These are phyloP conservation scores for Argyresthia goedartella DNA, from an alignment of 2,888 invertebrate genomes.

Conservation along the genomic window DNA sequence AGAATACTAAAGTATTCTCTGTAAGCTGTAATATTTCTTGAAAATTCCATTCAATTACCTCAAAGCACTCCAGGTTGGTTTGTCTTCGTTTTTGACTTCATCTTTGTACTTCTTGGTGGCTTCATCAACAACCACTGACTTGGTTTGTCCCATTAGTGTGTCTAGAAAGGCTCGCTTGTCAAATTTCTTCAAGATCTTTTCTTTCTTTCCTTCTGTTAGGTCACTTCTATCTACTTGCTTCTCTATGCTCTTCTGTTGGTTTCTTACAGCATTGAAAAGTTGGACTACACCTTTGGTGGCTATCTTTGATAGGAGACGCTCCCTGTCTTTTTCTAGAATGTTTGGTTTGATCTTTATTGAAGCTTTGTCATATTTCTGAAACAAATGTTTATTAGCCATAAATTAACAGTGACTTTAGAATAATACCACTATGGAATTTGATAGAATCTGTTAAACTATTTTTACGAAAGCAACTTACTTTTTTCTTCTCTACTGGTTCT, in stretches of 20 bases:
- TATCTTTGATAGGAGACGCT: slow-evolving; percentile 82
- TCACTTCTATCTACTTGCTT: slow-evolving; percentile 78
- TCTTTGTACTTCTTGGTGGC: slow-evolving; percentile 41
- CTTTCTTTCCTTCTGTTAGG: slow-evolving; percentile 82
- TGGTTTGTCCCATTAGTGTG: slow-evolving; percentile 79
- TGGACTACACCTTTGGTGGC: slow-evolving; percentile 95
- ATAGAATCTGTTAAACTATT: too few species aligned
- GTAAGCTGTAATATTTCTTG: too few species aligned
- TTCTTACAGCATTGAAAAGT: slow-evolving; percentile 89
- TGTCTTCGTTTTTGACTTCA: slow-evolving; percentile 45
- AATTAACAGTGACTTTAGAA: not conserved
- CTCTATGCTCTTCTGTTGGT: slow-evolving; percentile 84
- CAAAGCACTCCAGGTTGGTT: slow-evolving; percentile 74
- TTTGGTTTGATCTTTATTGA: slow-evolving; percentile 82
- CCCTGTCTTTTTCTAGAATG: slow-evolving; percentile 80
- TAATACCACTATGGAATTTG: too few species aligned
- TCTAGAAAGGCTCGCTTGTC: slow-evolving; percentile 83
- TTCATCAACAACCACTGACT: slow-evolving; percentile 66
- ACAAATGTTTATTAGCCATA: slow-evolving; percentile 16
- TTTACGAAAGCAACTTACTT: slow-evolving; percentile 21
- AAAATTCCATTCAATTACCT: too few species aligned
- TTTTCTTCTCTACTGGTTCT: slow-evolving; percentile 47
- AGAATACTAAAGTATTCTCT: too few species aligned
- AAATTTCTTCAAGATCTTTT: slow-evolving; percentile 81
- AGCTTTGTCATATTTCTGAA: slow-evolving; percentile 73